A percentile compares a stretch with the other conserved stretches of the same genome.
Conservation (phyloP, 2,113 vertebrate species). For the Sinosuthora webbiana region DNA sequence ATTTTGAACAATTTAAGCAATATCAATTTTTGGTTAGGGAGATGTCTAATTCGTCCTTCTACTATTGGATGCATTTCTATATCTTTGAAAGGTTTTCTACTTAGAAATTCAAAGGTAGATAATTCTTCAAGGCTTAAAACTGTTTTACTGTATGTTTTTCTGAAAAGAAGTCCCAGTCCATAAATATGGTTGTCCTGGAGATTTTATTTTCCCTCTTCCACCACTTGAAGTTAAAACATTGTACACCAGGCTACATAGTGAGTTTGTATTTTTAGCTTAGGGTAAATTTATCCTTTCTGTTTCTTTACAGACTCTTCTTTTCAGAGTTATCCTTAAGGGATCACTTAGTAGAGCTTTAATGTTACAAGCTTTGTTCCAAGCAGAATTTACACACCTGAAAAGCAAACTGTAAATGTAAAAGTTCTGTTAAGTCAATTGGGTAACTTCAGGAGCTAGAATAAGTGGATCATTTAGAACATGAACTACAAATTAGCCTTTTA, state of each 20-base stretch:
- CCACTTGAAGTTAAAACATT: background rate
- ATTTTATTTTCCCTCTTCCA: background rate
- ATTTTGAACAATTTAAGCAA: background rate
- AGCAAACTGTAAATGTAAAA: slow-evolving; percentile 23
- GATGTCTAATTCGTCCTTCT: background rate
- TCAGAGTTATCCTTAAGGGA: slow-evolving; percentile 6
- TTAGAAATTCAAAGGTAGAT: background rate
- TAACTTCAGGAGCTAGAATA: background rate
- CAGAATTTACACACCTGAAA: slow-evolving; percentile 23
- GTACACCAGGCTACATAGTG: background rate
- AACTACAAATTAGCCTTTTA: background rate
- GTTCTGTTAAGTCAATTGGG: background rate
- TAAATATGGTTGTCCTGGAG: background rate
- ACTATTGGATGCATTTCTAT: background rate
- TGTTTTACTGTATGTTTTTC: background rate
- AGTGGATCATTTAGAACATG: background rate
- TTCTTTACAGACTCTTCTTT: background rate
- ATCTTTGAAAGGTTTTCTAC: background rate
- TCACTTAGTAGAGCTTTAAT: background rate
- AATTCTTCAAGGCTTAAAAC: background rate
- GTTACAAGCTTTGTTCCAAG: slow-evolving; percentile 8
- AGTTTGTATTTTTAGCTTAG: slow-evolving; percentile 9
- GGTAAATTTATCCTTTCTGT: background rate
- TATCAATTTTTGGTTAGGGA: background rate
- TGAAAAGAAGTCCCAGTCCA: background rate